A percentile compares a stretch with the other conserved stretches of the same genome.
These are phyloP conservation scores for Perca schrenkii DNA, from an alignment of 2,113 vertebrate species.

Conservation along the genomic window DNA sequence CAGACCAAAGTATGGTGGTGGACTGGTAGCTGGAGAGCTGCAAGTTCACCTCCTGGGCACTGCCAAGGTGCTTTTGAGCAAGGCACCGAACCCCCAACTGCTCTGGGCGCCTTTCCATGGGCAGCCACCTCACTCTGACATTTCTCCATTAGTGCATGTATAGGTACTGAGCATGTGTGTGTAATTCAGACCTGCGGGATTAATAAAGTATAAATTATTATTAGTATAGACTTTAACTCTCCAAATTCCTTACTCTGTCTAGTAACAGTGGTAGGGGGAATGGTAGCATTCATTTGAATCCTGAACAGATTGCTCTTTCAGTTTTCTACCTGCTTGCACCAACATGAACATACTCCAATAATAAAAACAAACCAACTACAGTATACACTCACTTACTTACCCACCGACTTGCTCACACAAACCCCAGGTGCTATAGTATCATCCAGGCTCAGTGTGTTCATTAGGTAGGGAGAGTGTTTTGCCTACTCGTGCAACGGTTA, in stretches of 20 bases:
- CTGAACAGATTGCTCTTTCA: constrained; percentile 61
- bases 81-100: too few relatives aligned
- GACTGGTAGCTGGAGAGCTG: too few relatives aligned
- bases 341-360: constrained; percentile 8
- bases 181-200: too few relatives aligned
- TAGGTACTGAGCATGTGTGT: too few relatives aligned
- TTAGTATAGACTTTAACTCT: constrained; percentile 52
- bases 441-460: constrained; percentile 52
- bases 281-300: constrained; percentile 31
- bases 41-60: too few relatives aligned
- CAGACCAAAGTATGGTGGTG: too few relatives aligned
- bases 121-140: too few relatives aligned
- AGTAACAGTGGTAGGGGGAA: constrained; percentile 27
- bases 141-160: too few relatives aligned
- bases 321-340: constrained; percentile 37
- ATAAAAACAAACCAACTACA: constrained; percentile 9
- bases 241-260: constrained; percentile 58
- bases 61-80: too few relatives aligned
- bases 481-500: constrained; percentile 45
- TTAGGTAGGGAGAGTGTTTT: constrained; percentile 52
- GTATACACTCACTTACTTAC: constrained; percentile 6
- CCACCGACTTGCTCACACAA: constrained; percentile 41
- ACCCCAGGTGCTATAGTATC: constrained; percentile 24
- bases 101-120: too few relatives aligned
- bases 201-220: too few relatives aligned